Percentiles rank a stretch among this genome's conserved stretches.
phyloP scores from a whole-genome alignment of 1,140 invertebrate species.

The Ips nitidus region DNA sequence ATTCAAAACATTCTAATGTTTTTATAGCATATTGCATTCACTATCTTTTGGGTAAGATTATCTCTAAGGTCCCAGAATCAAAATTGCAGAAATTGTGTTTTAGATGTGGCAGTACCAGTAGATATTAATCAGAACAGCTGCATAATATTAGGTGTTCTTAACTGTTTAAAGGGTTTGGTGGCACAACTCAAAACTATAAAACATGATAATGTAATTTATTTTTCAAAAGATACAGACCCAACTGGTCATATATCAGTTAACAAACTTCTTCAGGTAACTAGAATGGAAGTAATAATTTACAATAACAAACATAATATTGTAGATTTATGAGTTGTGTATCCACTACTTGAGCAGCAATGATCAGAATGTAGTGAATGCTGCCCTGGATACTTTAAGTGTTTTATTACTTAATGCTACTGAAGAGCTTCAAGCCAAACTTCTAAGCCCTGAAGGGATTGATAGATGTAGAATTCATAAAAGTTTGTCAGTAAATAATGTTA shows the following conservation, averaged over 20 bases:
- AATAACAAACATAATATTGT: slow-evolving; percentile 30
- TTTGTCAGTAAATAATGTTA: slow-evolving; percentile 50
- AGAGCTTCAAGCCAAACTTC: slow-evolving; percentile 61
- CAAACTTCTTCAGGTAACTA: too few species aligned
- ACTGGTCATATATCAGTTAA: too few species aligned
- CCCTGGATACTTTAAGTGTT: slow-evolving; percentile 77
- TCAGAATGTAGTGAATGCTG: slow-evolving; percentile 83
- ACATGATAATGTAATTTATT: too few species aligned
- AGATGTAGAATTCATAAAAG: slow-evolving; percentile 53
- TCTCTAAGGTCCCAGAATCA: not conserved
- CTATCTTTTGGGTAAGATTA: slow-evolving; percentile 45
- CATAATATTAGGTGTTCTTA: slow-evolving; percentile 63
- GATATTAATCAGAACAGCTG: slow-evolving; percentile 52
- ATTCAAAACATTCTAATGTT: slow-evolving; percentile 47
- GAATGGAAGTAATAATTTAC: too few species aligned
- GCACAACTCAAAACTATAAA: slow-evolving; percentile 44
- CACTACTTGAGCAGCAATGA: slow-evolving; percentile 68
- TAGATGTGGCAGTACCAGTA: slow-evolving; percentile 52
- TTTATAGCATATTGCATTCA: slow-evolving; percentile 48
- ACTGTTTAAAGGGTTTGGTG: slow-evolving; percentile 64
- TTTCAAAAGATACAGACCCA: too few species aligned
- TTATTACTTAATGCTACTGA: slow-evolving; percentile 67
- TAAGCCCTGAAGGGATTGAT: slow-evolving; percentile 60
- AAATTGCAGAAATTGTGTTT: slow-evolving; percentile 17
- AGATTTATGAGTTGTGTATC: slow-evolving; percentile 83